Percentiles rank a stretch among this genome's conserved stretches.
These are phyloP conservation scores for Brachyhypopomus occidentalis DNA, from an alignment of 2,113 vertebrate genomes.

Conservation along the genomic window DNA sequence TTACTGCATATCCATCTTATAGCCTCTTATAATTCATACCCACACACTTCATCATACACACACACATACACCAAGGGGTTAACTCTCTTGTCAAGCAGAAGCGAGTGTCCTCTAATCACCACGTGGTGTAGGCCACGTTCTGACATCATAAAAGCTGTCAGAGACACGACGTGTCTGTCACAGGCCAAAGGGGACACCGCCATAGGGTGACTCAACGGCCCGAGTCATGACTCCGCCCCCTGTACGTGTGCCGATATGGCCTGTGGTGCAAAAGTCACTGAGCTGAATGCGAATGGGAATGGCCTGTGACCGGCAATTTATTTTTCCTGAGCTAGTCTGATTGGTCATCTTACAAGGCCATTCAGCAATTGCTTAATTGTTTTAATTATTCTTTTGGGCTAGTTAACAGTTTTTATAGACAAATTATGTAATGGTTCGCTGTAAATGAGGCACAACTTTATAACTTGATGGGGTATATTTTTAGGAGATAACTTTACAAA, in stretches of 20 bases:
- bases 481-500: slow-evolving; percentile 13
- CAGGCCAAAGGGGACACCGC: neutral
- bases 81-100: neutral
- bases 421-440: neutral
- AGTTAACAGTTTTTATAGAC: slow-evolving; percentile 6
- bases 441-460: neutral
- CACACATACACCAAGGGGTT: slow-evolving; percentile 13
- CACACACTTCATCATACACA: slow-evolving; percentile 1
- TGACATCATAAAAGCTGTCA: slow-evolving; percentile 34
- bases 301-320: slow-evolving; percentile 6
- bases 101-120: slow-evolving; percentile 14
- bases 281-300: slow-evolving; percentile 13
- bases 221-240: slow-evolving; percentile 2
- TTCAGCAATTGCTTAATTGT: slow-evolving; percentile 8
- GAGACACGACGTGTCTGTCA: slow-evolving; percentile 37
- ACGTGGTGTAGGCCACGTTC: slow-evolving; percentile 1
- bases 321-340: slow-evolving; percentile 12
- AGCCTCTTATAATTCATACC: neutral
- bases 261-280: slow-evolving; percentile 33
- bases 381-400: neutral
- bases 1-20: slow-evolving; percentile 1
- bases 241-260: slow-evolving; percentile 9
- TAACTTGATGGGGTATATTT: neutral
- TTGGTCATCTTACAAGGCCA: slow-evolving; percentile 6
- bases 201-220: slow-evolving; percentile 18